Base-by-base conservation (phyloP, 2,888 invertebrate species). In the Cinara cedri region DNA sequence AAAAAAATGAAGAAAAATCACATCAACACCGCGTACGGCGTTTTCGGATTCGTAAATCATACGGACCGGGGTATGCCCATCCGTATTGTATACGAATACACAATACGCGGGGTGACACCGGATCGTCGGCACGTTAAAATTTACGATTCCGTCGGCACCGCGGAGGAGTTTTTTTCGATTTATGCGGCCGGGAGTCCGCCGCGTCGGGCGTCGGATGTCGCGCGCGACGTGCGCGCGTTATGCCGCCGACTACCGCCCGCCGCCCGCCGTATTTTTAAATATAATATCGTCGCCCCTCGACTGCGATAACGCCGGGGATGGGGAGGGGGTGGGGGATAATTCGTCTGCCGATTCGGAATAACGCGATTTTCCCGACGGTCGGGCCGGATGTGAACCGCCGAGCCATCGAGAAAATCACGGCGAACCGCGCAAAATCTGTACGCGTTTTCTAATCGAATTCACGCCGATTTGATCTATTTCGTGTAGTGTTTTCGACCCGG, bases 161-260 rank as follows among this genome's bases (percentile, higher is more conserved):
- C 42, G n/a, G n/a, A n/a, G n/a, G 51, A 21, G 34, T 63, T n/a
- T 74, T 74, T 51, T 74, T 74, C 34, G 63, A 74, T 74, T 74
- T 63, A 74, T 75, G 44, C 51, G 63, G 21, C 21, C 49, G n/a
- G n/a, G n/a, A n/a, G 51, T 70, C 34, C 42, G 57, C n/a, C n/a
- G n/a, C n/a, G n/a, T n/a, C 13, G 49, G 19, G 34, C 19, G 54
- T 54, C 34, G 34, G 34, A 34, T 34, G 34, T 16, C 55, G 9
- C n/a, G n/a, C n/a, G n/a, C n/a, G 16, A 46, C 24, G n/a, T 11
- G 62, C 21, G 16, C 51, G n/a, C 46, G 2, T 49, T 14, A 26
- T 34, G 19, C n/a, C 11, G 19, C 26, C 26, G 10, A 46, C 34
- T 34, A 21, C 51, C 51, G 72, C n/a, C n/a, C n/a, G n/a, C n/a